Percentiles rank a stretch among this genome's conserved stretches.
phyloP scores from a whole-genome alignment of 2,888 invertebrate species.

The Cephus nigrinus region DNA sequence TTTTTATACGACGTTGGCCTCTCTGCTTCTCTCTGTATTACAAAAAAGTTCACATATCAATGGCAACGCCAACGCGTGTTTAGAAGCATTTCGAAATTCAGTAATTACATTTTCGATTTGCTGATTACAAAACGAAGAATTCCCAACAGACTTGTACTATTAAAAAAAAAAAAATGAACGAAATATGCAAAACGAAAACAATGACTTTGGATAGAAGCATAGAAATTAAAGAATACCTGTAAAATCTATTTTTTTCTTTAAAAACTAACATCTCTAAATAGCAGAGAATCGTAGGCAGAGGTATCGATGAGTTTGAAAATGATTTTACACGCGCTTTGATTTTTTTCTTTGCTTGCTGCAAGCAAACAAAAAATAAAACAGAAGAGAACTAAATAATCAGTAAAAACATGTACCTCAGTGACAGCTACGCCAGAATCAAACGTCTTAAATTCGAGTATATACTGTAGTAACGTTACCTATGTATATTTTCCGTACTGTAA shows the following conservation, averaged over 20 bases:
- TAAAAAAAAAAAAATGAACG: background rate
- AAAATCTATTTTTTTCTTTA: background rate
- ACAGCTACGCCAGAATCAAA: constrained; percentile 52
- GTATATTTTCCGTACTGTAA: constrained; percentile 49
- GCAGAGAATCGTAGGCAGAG: background rate
- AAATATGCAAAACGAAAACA: background rate
- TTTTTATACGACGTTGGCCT: background rate
- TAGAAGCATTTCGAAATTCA: background rate
- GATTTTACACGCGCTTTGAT: background rate
- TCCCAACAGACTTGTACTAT: background rate
- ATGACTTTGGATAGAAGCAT: background rate
- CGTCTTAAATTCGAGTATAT: constrained; percentile 43
- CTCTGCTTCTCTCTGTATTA: background rate
- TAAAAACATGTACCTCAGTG: constrained; percentile 49
- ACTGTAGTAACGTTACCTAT: constrained; percentile 44
- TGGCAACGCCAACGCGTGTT: background rate
- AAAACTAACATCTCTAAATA: background rate
- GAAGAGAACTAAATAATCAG: constrained; percentile 23
- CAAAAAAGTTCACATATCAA: constrained; percentile 1
- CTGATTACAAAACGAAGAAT: background rate
- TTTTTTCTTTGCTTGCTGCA: background rate
- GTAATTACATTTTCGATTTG: background rate
- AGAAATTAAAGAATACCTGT: background rate
- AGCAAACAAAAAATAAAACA: background rate
- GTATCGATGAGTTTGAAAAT: background rate